Conservation (phyloP, 2,888 invertebrate species). For the Dryomyza anilis region DNA sequence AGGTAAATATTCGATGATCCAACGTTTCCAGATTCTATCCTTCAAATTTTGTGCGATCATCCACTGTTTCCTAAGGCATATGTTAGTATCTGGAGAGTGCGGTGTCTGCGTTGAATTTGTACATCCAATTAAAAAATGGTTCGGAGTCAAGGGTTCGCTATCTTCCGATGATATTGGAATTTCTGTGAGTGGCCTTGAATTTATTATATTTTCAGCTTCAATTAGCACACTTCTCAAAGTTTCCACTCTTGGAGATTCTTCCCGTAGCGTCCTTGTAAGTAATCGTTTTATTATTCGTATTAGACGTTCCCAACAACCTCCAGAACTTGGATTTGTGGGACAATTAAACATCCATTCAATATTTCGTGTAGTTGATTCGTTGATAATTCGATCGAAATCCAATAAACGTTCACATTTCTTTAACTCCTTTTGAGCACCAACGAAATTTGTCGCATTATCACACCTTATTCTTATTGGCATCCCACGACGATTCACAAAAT, state of each 20-base stretch:
- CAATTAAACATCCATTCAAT: no score
- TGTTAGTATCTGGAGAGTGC: no score
- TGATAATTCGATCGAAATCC: neutral
- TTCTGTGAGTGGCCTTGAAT: slow-evolving; percentile 5
- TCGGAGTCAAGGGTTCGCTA: slow-evolving; percentile 28
- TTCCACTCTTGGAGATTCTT: neutral
- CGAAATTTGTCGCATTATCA: no score
- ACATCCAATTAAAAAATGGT: slow-evolving; percentile 28
- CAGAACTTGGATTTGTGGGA: neutral
- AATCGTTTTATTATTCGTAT: no score
- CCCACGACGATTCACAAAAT: slow-evolving; percentile 29
- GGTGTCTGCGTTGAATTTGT: slow-evolving; percentile 16
- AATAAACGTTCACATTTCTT: neutral
- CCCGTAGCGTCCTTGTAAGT: neutral
- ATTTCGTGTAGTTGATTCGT: no score
- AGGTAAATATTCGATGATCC: no score
- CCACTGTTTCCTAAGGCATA: no score
- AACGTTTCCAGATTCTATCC: no score
- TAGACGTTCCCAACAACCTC: no score
- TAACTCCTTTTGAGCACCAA: neutral
- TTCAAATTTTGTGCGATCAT: no score
- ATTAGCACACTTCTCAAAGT: neutral
- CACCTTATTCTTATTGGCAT: slow-evolving; percentile 19
- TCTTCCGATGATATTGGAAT: slow-evolving; percentile 21
- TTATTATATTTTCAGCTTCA: neutral